Conservation (phyloP, 2,888 invertebrate genomes). For the Anorthoa munda region DNA sequence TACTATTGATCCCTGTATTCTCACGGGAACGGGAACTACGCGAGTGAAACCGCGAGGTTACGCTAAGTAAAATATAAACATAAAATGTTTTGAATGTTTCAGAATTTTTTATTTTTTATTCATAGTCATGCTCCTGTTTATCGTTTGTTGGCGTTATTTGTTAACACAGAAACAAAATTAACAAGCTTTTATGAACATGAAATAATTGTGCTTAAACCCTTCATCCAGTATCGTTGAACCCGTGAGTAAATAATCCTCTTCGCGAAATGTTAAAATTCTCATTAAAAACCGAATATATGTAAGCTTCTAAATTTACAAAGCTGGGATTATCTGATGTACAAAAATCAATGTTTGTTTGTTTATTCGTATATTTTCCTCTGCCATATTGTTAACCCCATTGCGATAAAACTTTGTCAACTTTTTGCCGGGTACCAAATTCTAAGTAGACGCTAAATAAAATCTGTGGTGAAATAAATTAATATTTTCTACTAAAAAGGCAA, state of each 20-base stretch:
- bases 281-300: constrained; percentile 20
- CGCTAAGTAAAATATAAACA: not conserved
- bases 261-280: not conserved
- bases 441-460: not conserved
- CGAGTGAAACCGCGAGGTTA: no score
- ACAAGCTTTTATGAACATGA: constrained; percentile 8
- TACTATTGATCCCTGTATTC: no score
- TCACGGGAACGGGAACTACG: no score
- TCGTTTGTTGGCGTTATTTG: not conserved
- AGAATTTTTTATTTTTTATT: constrained; percentile 13
- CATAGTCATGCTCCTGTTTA: not conserved
- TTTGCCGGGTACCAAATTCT: no score
- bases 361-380: no score
- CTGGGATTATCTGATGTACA: not conserved
- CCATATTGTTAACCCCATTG: no score
- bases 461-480: not conserved
- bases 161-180: constrained; percentile 24
- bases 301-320: constrained; percentile 4
- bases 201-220: constrained; percentile 5
- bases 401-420: no score
- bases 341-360: no score
- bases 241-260: constrained; percentile 16
- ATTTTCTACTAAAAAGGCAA: no score
- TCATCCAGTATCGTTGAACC: constrained; percentile 7
- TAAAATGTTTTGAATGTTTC: not conserved